A percentile compares a stretch with the other conserved stretches of the same genome.
These are phyloP conservation scores for Pimpla rufipes DNA, from an alignment of 2,888 invertebrate genomes.

Conservation along the genomic window DNA sequence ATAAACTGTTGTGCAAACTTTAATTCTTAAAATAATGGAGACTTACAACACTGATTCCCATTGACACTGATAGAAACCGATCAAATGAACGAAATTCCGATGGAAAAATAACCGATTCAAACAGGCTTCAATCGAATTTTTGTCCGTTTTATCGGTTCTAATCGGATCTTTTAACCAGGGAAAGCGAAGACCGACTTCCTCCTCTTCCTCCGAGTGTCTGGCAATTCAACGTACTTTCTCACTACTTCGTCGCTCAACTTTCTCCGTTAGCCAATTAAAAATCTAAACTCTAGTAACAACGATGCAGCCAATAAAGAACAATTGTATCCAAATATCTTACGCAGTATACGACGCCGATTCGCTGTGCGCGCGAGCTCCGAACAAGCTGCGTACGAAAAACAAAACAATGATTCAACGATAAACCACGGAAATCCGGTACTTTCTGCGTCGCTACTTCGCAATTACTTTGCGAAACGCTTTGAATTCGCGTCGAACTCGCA, in stretches of 20 bases:
- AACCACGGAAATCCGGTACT: neutral
- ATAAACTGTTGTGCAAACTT: no score
- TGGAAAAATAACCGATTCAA: no score
- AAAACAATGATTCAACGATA: constrained; percentile 3
- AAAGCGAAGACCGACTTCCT: constrained; percentile 41
- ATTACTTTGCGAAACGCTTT: neutral
- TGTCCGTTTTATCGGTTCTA: no score
- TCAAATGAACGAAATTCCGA: no score
- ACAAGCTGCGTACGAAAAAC: neutral
- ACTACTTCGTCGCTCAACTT: constrained; percentile 20
- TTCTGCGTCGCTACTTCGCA: neutral
- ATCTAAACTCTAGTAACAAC: constrained; percentile 58
- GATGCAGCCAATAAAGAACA: constrained; percentile 57
- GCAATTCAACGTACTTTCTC: constrained; percentile 25
- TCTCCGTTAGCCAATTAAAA: constrained; percentile 42
- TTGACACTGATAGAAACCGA: no score
- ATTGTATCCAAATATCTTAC: constrained; percentile 55
- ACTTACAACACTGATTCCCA: no score
- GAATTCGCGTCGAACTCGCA: no score
- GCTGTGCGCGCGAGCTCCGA: neutral
- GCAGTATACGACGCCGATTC: constrained; percentile 9
- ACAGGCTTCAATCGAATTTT: no score
- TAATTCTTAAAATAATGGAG: no score
- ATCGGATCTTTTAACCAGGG: no score
- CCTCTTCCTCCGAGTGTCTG: neutral